A percentile compares a stretch with the other conserved stretches of the same genome.
These are phyloP conservation scores for Cheilosia scutellata DNA, from an alignment of 2,888 invertebrate genomes.

Conservation along the genomic window DNA sequence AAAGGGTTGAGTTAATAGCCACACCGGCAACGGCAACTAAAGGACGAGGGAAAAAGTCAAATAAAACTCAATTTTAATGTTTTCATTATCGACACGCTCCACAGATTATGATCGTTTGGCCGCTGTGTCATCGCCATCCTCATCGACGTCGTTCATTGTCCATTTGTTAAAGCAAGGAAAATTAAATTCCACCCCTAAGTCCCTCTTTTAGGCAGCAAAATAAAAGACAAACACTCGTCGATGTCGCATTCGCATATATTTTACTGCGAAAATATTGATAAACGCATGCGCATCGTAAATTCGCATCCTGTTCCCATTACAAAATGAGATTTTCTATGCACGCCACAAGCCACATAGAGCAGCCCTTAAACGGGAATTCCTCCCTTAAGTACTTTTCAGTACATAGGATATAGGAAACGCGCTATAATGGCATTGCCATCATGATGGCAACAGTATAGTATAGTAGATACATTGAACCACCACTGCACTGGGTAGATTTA, in stretches of 20 bases:
- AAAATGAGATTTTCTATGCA: conserved; percentile 33
- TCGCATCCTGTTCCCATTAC: conserved; percentile 17
- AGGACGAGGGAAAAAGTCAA: conserved; percentile 58
- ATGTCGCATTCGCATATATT: conserved; percentile 3
- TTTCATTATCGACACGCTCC: conserved; percentile 75
- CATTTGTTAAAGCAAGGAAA: conserved; percentile 58
- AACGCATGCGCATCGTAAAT: conserved; percentile 64
- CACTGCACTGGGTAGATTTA: not conserved
- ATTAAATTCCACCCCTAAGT: conserved; percentile 59
- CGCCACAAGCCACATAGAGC: conserved; percentile 40
- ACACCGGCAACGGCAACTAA: conserved; percentile 10
- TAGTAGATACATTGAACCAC: not conserved
- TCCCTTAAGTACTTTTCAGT: conserved; percentile 47
- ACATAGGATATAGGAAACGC: conserved; percentile 42
- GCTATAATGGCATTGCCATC: conserved; percentile 21
- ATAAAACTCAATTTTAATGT: conserved; percentile 75
- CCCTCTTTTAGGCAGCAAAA: not conserved
- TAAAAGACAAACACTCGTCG: conserved; percentile 18
- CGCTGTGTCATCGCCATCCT: conserved; percentile 51
- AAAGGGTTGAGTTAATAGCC: conserved; percentile 66
- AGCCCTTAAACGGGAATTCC: conserved; percentile 58
- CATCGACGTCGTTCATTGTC: conserved; percentile 29
- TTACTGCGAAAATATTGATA: conserved; percentile 65
- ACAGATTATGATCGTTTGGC: conserved; percentile 70
- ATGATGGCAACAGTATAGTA: conserved; percentile 1